Evolutionary conservation across 2,888 invertebrate species (phyloP).

Genomic region (Melieria crassipennis): DNA sequence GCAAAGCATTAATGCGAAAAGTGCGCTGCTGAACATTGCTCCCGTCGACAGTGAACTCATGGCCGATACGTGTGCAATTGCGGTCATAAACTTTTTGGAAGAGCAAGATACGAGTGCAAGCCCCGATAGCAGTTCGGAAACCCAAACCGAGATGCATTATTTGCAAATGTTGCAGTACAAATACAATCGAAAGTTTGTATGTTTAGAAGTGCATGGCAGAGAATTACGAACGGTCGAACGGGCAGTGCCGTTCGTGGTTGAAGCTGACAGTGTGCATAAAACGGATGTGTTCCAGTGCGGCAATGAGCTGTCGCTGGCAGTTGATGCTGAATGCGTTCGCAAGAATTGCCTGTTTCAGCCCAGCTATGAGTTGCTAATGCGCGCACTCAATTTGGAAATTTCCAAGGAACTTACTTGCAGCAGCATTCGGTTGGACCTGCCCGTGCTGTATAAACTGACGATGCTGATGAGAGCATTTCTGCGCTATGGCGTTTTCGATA

Average conservation of each 20-base stretch:
- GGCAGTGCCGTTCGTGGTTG: no score
- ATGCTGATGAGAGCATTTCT: conserved; percentile 53
- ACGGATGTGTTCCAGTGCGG: conserved; percentile 57
- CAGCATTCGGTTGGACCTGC: conserved; percentile 51
- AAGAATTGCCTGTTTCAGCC: conserved; percentile 56
- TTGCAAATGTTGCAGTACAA: conserved; percentile 51
- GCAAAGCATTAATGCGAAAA: conserved; percentile 49
- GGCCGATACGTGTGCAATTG: conserved; percentile 57
- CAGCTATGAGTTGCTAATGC: conserved; percentile 60
- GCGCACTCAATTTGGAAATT: conserved; percentile 51
- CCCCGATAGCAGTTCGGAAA: neutral
- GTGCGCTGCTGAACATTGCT: conserved; percentile 54
- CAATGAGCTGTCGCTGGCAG: conserved; percentile 49
- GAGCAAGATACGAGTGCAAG: conserved; percentile 34
- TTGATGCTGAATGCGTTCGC: conserved; percentile 18
- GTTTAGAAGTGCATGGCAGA: conserved; percentile 47
- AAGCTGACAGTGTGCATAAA: conserved; percentile 33
- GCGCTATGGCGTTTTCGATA: conserved; percentile 53
- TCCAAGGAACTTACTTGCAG: conserved; percentile 45
- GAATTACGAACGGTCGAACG: conserved; percentile 22
- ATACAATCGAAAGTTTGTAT: conserved; percentile 55
- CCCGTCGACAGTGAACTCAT: conserved; percentile 51
- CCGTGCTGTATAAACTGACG: conserved; percentile 49
- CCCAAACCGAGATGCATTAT: neutral
- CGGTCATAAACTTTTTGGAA: conserved; percentile 60